phyloP scores from a whole-genome alignment of 2,113 vertebrate genomes.

The Rostratula benghalensis region DNA sequence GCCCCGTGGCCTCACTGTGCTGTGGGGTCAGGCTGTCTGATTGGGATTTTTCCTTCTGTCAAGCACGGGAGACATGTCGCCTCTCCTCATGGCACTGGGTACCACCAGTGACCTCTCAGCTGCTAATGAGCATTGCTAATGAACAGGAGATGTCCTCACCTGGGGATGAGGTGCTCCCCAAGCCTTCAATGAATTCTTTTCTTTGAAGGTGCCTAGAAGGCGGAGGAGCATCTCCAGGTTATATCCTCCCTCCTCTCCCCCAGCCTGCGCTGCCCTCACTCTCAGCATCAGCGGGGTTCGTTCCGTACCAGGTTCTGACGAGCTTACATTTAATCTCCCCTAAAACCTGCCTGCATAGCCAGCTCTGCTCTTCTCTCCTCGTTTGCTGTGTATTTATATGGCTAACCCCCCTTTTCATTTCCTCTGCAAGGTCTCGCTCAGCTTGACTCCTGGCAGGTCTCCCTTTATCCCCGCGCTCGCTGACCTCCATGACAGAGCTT shows the following conservation, averaged over 20 bases:
- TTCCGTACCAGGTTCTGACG: rapidly evolving
- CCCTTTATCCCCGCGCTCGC: background rate
- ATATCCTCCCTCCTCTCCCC: background rate
- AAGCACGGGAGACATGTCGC: rapidly evolving
- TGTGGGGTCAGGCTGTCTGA: conserved; percentile 2
- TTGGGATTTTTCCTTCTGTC: background rate
- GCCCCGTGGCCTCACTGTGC: rapidly evolving
- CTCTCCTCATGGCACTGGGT: background rate
- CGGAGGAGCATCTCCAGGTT: background rate
- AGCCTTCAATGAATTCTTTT: background rate
- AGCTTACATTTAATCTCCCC: conserved; percentile 14
- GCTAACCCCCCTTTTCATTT: conserved; percentile 31
- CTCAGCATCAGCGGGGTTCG: rapidly evolving
- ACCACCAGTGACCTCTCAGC: background rate
- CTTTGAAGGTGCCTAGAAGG: background rate
- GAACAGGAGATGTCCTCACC: background rate
- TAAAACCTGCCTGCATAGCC: background rate
- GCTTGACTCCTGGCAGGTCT: conserved; percentile 51
- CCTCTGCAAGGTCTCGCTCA: conserved; percentile 33
- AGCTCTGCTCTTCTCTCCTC: conserved; percentile 1
- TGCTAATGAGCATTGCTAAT: conserved; percentile 22
- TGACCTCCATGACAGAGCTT: background rate
- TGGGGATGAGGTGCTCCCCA: background rate
- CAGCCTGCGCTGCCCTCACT: background rate
- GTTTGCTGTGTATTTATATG: background rate